phyloP scores from a whole-genome alignment of 1,140 invertebrate species.

The Drosophila setifemur region DNA sequence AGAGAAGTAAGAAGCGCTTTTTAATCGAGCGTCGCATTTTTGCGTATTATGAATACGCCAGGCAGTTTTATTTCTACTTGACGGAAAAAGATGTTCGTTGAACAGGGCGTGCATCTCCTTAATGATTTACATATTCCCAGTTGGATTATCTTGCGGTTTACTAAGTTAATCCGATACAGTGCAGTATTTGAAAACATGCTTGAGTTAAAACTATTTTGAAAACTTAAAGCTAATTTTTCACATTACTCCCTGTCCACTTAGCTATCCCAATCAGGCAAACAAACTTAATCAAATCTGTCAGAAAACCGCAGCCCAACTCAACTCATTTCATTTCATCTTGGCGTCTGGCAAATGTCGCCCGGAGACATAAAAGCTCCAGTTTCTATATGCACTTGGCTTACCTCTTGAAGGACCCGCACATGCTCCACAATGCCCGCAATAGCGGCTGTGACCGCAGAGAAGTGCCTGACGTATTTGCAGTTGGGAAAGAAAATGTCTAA shows the following conservation, averaged over 20 bases:
- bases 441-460: constrained; percentile 52
- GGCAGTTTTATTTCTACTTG: no score
- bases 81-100: no score
- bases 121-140: no score
- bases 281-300: constrained; percentile 71
- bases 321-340: constrained; percentile 30
- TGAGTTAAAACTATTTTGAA: background rate
- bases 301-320: constrained; percentile 63
- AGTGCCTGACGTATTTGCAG: constrained; percentile 13
- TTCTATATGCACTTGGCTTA: constrained; percentile 44
- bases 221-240: constrained; percentile 7
- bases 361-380: constrained; percentile 30
- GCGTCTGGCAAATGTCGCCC: constrained; percentile 64
- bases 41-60: no score
- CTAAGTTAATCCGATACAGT: no score
- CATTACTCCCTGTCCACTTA: constrained; percentile 18
- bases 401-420: constrained; percentile 37
- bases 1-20: no score
- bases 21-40: no score
- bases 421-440: constrained; percentile 16
- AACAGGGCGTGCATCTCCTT: no score
- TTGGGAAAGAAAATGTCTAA: constrained; percentile 66
- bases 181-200: background rate
- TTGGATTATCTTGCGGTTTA: no score
- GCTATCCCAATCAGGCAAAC: constrained; percentile 14